These are phyloP conservation scores for Ophiodon elongatus DNA, from an alignment of 2,113 vertebrate species.

Conservation along the genomic window DNA sequence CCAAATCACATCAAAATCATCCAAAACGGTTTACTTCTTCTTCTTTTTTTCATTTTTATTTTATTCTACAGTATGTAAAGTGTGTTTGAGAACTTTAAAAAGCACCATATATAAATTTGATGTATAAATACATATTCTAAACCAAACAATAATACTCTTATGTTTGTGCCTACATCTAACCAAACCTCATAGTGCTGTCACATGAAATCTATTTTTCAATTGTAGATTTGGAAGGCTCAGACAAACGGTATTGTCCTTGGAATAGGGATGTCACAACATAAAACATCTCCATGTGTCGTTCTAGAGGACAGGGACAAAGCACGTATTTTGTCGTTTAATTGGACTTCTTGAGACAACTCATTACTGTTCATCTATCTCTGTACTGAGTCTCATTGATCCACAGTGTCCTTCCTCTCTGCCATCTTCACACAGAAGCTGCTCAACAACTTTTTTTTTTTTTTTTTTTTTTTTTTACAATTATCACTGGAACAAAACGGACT, in stretches of 20 bases:
- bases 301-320: neutral
- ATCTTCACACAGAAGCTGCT: conserved; percentile 37
- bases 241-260: neutral
- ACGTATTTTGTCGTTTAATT: neutral
- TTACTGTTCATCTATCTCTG: conserved; percentile 3
- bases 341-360: neutral
- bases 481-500: conserved; percentile 44
- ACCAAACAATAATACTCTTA: too few species aligned
- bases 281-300: neutral
- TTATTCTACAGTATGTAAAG: too few species aligned
- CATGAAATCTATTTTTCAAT: neutral
- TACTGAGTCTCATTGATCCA: conserved; percentile 43
- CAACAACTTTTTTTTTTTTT: conserved; percentile 30
- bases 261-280: neutral
- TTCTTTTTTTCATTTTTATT: neutral
- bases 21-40: neutral
- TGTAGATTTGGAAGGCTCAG: neutral
- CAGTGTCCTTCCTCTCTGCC: conserved; percentile 49
- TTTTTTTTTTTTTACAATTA: conserved; percentile 1
- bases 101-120: too few species aligned
- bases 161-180: neutral
- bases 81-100: too few species aligned
- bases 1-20: too few species aligned
- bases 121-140: too few species aligned
- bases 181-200: neutral